Base-by-base conservation (phyloP, 2,888 invertebrate genomes). In the Chironomus tentans region DNA sequence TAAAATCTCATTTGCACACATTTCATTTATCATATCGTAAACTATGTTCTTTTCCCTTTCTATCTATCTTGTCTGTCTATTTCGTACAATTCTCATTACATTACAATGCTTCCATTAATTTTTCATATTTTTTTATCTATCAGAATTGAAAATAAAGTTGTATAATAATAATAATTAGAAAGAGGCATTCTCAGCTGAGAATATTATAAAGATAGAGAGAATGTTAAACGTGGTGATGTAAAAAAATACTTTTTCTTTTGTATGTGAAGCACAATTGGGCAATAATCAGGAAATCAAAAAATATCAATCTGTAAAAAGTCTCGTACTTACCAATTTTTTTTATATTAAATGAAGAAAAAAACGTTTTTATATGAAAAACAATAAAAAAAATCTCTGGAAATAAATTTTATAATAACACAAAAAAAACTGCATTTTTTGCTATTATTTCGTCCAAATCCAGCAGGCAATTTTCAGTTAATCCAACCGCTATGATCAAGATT, bases 281-380 rank as follows among this genome's bases (percentile, higher is more conserved):
- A 65, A 65, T 65, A 65, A 65, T 65, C 65, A 65, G 65, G 65
- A 65, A 65, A 65, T 65, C 65, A 65, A 65, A 62, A 50, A 56
- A 56, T 38, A 56, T 18, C 56, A 56, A 6, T 56, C 18, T 56
- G 18, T 56, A 56, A 6, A n/a, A 56, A 56, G 5, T n/a, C 15
- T 56, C 1, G 56, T 56, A 38, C 38, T 56, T 56, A 7, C 7
- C 15, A 56, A 18, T 56, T n/a, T 56, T n/a, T 15, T 56, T 5
- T 15, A n/a, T 50, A 50, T 50, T 15, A 56, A 56, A 56, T 18
- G 7, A 15, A 56, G 4, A 6, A 15, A 50, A 50, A n/a, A 50
- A 50, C 15, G 56, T 18, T 56, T 38, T 56, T 56, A 56, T 56
- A 56, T 56, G 15, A 15, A 18, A 50, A 56, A 56, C 38, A 56